Evolutionary conservation across 2,113 vertebrate genomes (phyloP).

Genomic region (Rhinopomastus cyanomelas): DNA sequence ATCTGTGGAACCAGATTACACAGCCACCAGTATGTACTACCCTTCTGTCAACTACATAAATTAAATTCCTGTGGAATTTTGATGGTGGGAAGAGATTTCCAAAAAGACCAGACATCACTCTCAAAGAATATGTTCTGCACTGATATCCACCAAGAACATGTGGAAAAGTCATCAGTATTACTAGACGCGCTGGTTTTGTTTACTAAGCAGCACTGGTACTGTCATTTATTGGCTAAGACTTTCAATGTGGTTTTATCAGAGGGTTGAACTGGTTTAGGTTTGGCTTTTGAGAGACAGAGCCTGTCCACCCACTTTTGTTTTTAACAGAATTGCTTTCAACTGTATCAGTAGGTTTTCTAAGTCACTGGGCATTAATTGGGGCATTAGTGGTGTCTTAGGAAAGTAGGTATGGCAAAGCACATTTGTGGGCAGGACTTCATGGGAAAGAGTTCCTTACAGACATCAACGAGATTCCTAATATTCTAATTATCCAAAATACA

Average conservation of each 20-base stretch:
- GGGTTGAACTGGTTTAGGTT: background rate
- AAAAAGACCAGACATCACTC: background rate
- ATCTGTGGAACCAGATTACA: background rate
- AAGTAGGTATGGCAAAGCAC: background rate
- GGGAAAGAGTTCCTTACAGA: background rate
- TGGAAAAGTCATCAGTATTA: background rate
- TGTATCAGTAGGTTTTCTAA: background rate
- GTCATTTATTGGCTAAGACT: background rate
- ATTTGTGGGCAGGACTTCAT: background rate
- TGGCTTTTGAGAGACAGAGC: background rate
- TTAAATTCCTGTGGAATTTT: background rate
- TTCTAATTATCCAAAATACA: background rate
- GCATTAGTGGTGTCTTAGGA: background rate
- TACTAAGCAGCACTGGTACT: background rate
- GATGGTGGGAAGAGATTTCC: background rate
- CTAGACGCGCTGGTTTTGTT: background rate
- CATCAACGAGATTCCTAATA: background rate
- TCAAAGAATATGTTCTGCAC: background rate
- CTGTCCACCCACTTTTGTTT: background rate
- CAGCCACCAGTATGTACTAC: background rate
- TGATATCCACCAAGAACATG: background rate
- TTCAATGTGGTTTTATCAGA: background rate
- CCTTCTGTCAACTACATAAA: background rate
- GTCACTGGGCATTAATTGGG: background rate
- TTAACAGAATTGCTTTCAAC: background rate